phyloP scores from a whole-genome alignment of 2,113 vertebrate genomes.

The Laterallus jamaicensis region DNA sequence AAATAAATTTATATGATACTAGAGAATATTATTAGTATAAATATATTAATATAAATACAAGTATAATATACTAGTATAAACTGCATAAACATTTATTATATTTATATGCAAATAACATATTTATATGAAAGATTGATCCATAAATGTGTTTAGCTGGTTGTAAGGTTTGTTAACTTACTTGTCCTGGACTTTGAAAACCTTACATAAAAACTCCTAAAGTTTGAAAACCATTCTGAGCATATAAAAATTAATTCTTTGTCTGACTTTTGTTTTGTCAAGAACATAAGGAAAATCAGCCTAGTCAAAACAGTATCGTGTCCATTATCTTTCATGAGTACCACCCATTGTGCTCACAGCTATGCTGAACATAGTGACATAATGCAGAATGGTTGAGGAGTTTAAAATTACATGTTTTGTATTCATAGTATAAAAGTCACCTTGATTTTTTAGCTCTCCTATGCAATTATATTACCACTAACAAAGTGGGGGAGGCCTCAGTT shows the following conservation, averaged over 20 bases:
- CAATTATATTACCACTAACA: slow-evolving; percentile 17
- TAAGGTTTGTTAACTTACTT: not conserved
- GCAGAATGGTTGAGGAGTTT: not conserved
- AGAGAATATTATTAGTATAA: too few relatives aligned
- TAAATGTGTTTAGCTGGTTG: not conserved
- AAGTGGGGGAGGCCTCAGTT: not conserved
- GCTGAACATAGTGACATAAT: not conserved
- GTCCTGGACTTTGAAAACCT: not conserved
- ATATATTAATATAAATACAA: too few relatives aligned
- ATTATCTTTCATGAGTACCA: not conserved
- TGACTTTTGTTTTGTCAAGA: not conserved
- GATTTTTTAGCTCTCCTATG: not conserved
- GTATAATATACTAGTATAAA: too few relatives aligned
- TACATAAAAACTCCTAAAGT: not conserved
- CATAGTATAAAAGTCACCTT: slow-evolving; percentile 20
- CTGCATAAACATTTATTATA: too few relatives aligned
- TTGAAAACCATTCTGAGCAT: not conserved
- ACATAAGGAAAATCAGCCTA: not conserved
- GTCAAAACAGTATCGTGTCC: not conserved
- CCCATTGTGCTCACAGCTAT: not conserved
- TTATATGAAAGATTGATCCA: not conserved
- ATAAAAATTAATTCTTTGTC: not conserved
- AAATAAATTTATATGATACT: too few relatives aligned
- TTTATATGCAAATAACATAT: not conserved
- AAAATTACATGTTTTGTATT: slow-evolving; percentile 32